A percentile compares a stretch with the other conserved stretches of the same genome.
Evolutionary conservation across 1,140 invertebrate species (phyloP).

Genomic region (Bombus breviceps): DNA sequence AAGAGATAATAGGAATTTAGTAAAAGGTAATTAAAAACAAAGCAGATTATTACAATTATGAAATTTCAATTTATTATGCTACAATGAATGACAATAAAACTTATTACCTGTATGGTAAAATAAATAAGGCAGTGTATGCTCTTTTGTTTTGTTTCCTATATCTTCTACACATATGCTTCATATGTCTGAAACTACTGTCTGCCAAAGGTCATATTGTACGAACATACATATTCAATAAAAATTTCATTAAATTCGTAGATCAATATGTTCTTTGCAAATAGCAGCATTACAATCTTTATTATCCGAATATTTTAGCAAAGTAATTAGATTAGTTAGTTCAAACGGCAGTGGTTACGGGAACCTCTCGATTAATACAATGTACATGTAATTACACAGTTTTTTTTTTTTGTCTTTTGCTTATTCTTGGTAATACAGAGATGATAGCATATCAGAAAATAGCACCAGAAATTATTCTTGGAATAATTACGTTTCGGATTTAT

Average conservation of each 20-base stretch:
- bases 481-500: conserved; percentile 47
- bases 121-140: conserved; percentile 81
- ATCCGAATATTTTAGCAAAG: conserved; percentile 42
- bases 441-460: conserved; percentile 52
- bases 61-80: conserved; percentile 76
- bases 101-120: conserved; percentile 77
- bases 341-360: conserved; percentile 63
- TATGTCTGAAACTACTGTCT: conserved; percentile 55
- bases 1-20: not conserved
- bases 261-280: conserved; percentile 42
- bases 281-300: conserved; percentile 51
- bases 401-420: conserved; percentile 22
- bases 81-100: conserved; percentile 76
- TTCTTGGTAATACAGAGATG: conserved; percentile 54
- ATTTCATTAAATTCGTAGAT: conserved; percentile 15
- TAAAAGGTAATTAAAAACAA: not conserved
- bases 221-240: conserved; percentile 19
- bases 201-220: conserved; percentile 17
- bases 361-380: conserved; percentile 48
- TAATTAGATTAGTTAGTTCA: conserved; percentile 56
- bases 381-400: conserved; percentile 38
- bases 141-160: conserved; percentile 65
- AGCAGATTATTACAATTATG: conserved; percentile 63
- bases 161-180: conserved; percentile 52
- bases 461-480: conserved; percentile 54